Conservation (phyloP, 2,113 vertebrate species). For the Struthidea cinerea region DNA sequence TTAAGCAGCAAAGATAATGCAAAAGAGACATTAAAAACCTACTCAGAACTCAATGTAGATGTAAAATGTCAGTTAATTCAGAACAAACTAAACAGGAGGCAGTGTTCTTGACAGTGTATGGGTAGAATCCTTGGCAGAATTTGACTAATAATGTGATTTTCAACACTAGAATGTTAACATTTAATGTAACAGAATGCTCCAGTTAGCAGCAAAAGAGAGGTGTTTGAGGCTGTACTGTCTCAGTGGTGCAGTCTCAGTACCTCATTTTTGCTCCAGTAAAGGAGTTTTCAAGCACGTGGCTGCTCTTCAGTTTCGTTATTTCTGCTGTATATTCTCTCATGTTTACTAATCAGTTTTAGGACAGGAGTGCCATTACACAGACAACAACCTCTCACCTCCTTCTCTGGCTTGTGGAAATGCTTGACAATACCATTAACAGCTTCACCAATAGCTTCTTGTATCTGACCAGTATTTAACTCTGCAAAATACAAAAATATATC, state of each 20-base stretch:
- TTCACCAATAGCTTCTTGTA: constrained; percentile 98
- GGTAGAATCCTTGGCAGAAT: neutral
- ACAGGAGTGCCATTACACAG: neutral
- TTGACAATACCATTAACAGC: constrained; percentile 98
- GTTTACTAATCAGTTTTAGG: neutral
- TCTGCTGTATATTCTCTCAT: neutral
- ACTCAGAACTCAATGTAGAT: neutral
- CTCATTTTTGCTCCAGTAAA: neutral
- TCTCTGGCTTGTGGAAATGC: constrained; percentile 98
- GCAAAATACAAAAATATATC: constrained; percentile 21
- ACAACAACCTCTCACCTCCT: constrained; percentile 83
- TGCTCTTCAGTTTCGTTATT: neutral
- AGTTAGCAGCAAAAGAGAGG: neutral
- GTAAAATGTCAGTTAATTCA: neutral
- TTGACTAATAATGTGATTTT: neutral
- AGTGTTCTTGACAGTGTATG: neutral
- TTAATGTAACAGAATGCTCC: neutral
- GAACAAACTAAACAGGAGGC: neutral
- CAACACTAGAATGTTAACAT: neutral
- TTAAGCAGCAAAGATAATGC: neutral
- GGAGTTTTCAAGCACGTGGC: neutral
- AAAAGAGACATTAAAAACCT: neutral
- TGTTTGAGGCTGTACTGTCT: neutral
- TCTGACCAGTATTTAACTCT: constrained; percentile 98
- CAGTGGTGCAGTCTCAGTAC: neutral